These are phyloP conservation scores for Orthosia gothica DNA, from an alignment of 2,888 invertebrate genomes.

Conservation along the genomic window DNA sequence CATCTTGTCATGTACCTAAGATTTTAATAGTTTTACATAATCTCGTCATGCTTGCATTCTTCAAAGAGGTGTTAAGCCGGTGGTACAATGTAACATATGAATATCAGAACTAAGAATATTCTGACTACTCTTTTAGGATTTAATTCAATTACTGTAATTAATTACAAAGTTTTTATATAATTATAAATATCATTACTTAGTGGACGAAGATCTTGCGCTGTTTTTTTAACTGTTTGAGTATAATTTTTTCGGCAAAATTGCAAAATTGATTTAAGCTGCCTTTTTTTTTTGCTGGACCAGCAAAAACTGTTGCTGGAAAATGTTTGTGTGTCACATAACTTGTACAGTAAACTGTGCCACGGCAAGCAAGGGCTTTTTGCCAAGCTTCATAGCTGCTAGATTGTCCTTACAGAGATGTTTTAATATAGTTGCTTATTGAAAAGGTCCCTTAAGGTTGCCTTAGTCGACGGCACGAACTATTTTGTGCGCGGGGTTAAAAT, in stretches of 20 bases:
- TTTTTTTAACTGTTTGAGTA: neutral
- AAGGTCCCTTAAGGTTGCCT: too few relatives aligned
- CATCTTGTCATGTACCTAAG: conserved; percentile 20
- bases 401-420: neutral
- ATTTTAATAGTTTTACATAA: conserved; percentile 41
- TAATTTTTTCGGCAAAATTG: neutral
- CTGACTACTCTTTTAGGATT: neutral
- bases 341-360: neutral
- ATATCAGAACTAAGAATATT: conserved; percentile 2
- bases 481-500: too few relatives aligned
- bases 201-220: neutral
- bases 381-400: neutral
- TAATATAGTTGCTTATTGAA: neutral
- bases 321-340: too few relatives aligned
- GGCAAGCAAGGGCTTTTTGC: too few relatives aligned
- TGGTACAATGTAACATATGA: conserved; percentile 11
- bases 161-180: neutral
- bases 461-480: too few relatives aligned
- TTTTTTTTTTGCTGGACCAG: too few relatives aligned
- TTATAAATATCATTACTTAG: neutral
- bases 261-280: neutral
- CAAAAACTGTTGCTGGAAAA: neutral
- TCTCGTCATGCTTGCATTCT: conserved; percentile 16
- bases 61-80: conserved; percentile 12
- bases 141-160: conserved; percentile 4